A percentile compares a stretch with the other conserved stretches of the same genome.
Conservation (phyloP, 2,888 invertebrate species). For the Thyatira batis region DNA sequence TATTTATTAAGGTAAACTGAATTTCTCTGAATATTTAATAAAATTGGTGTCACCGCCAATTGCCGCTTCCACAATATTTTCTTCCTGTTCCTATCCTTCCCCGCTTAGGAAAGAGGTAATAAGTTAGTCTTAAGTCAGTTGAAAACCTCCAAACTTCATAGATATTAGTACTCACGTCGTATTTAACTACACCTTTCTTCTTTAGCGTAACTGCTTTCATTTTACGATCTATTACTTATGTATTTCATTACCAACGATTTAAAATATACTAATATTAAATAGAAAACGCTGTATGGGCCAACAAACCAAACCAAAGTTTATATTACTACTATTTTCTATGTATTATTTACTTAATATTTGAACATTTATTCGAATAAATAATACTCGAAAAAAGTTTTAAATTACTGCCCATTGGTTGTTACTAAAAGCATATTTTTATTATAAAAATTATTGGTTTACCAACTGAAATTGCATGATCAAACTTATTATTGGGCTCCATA, state of each 20-base stretch:
- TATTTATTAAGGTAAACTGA: no score
- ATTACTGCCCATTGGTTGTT: not conserved
- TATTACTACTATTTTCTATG: not conserved
- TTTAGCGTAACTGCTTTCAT: slow-evolving; percentile 24
- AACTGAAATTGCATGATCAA: slow-evolving; percentile 18
- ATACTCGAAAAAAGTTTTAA: not conserved
- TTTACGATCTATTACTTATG: slow-evolving; percentile 4
- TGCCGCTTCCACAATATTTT: no score
- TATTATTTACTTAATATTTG: not conserved
- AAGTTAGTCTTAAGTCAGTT: no score
- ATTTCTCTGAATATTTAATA: no score
- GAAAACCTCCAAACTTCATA: no score
- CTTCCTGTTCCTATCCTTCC: no score
- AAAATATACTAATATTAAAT: not conserved
- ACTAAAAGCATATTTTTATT: slow-evolving; percentile 17
- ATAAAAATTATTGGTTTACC: slow-evolving; percentile 27
- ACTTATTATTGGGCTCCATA: slow-evolving; percentile 18
- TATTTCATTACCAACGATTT: not conserved
- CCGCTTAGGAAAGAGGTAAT: no score
- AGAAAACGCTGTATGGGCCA: not conserved
- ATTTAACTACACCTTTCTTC: slow-evolving; percentile 16
- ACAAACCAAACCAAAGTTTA: not conserved
- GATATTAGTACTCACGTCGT: slow-evolving; percentile 28
- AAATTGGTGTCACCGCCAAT: no score
- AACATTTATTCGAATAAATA: slow-evolving; percentile 3